A percentile compares a stretch with the other conserved stretches of the same genome.
phyloP scores from a whole-genome alignment of 2,797 vertebrate genomes.

The Chelon auratus region DNA sequence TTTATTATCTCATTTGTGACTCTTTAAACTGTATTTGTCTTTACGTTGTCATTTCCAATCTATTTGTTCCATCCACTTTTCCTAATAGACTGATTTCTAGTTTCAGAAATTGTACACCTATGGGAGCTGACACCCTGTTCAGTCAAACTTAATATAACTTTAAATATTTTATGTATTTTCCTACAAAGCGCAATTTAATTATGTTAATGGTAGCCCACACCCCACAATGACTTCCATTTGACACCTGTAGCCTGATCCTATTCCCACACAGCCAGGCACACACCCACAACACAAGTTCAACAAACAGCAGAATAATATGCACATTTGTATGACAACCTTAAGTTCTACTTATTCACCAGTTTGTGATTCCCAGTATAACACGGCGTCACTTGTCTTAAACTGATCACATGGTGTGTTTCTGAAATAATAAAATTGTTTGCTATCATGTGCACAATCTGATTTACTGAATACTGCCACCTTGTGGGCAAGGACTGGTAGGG shows the following conservation, averaged over 20 bases:
- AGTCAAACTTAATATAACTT: background rate
- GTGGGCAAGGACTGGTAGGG: slow-evolving; percentile 14
- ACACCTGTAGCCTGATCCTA: background rate
- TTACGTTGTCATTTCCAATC: too few species aligned
- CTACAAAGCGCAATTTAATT: background rate
- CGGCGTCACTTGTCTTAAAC: background rate
- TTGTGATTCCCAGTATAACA: background rate
- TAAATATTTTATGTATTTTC: background rate
- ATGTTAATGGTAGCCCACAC: background rate
- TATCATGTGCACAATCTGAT: background rate
- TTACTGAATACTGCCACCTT: slow-evolving; percentile 18
- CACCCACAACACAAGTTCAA: background rate
- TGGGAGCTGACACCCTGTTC: background rate
- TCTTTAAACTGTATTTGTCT: too few species aligned
- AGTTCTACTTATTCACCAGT: background rate
- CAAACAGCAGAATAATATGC: slow-evolving; percentile 2
- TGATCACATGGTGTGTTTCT: background rate
- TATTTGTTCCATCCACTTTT: too few species aligned
- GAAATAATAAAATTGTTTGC: background rate
- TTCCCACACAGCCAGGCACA: background rate
- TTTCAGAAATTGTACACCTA: background rate
- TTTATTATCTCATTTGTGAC: too few species aligned
- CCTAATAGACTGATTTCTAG: background rate
- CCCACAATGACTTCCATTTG: slow-evolving; percentile 7
- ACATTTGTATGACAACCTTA: background rate